Conservation (phyloP, 2,797 vertebrate genomes). For the Remorina albescens region DNA sequence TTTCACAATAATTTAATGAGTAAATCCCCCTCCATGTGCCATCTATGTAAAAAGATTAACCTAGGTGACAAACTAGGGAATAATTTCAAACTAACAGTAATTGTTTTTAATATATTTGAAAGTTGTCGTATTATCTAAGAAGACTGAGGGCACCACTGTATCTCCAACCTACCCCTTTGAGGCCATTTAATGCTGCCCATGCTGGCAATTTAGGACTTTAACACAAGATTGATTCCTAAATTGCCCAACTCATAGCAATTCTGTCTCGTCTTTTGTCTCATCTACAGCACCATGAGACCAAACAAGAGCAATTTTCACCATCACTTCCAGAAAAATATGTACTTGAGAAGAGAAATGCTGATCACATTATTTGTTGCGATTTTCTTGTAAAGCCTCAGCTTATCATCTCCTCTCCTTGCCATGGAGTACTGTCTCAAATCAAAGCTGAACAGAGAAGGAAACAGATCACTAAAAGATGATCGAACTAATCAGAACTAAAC, state of each 20-base stretch:
- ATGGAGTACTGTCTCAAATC: neutral
- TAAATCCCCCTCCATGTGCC: constrained; percentile 34
- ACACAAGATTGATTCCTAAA: neutral
- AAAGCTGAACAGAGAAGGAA: neutral
- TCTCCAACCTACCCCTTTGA: neutral
- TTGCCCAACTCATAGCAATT: neutral
- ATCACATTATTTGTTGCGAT: constrained; percentile 1
- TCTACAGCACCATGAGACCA: neutral
- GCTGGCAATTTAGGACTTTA: neutral
- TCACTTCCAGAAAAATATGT: constrained; percentile 3
- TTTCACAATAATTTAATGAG: constrained; percentile 64
- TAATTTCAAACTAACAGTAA: neutral
- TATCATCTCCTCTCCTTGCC: neutral
- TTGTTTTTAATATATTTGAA: neutral
- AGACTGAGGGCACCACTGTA: neutral
- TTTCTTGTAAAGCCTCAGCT: neutral
- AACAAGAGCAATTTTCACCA: neutral
- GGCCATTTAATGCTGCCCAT: neutral
- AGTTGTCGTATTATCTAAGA: neutral
- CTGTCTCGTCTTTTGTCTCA: neutral
- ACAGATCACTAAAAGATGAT: neutral
- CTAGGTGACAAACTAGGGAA: too few relatives aligned
- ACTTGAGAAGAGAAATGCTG: constrained; percentile 10
- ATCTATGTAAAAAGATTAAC: constrained; percentile 29
- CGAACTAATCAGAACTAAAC: neutral